A percentile compares a stretch with the other conserved stretches of the same genome.
Evolutionary conservation across 2,797 vertebrate genomes (phyloP).

Genomic region (Thamnophis elegans): DNA sequence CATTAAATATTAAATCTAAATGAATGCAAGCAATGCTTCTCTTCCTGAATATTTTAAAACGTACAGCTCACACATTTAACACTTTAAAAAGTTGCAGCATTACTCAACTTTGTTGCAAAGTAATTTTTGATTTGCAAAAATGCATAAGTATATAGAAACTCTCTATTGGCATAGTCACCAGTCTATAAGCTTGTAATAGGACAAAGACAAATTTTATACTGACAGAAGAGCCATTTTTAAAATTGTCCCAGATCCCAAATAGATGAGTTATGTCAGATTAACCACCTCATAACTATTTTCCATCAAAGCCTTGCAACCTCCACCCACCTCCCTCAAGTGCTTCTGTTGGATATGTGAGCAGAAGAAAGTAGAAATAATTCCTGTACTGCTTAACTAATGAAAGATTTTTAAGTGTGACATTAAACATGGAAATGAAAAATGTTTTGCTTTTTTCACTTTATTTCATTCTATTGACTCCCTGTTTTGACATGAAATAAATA

Average conservation of each 20-base stretch:
- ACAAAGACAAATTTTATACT: neutral
- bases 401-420: neutral
- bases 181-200: neutral
- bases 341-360: neutral
- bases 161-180: neutral
- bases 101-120: neutral
- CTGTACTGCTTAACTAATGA: neutral
- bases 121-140: neutral
- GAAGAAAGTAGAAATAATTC: neutral
- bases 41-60: conserved; percentile 41
- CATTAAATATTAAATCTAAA: neutral
- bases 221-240: neutral
- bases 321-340: neutral
- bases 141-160: neutral
- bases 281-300: neutral
- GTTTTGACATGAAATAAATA: conserved; percentile 14
- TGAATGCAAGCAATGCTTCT: neutral
- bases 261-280: neutral
- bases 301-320: neutral
- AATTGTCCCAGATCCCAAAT: neutral
- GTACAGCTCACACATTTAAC: neutral
- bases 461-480: neutral
- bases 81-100: neutral
- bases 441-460: neutral
- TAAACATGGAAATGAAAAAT: neutral